Conservation (phyloP, 2,888 invertebrate genomes). For the Amphiduros pacificus region DNA sequence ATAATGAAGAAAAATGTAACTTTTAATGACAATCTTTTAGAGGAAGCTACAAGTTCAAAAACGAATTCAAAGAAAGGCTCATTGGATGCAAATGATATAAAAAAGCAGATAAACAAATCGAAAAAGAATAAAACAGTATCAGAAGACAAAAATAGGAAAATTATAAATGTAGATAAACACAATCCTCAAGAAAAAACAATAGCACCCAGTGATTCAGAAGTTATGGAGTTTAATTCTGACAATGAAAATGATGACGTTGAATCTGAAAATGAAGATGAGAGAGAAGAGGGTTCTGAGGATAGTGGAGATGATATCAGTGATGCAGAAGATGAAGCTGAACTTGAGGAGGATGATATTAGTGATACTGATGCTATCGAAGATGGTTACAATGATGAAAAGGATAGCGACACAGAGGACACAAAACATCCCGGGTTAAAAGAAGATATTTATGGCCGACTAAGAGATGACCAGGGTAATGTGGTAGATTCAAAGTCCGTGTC, state of each 20-base stretch:
- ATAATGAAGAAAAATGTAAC: neutral
- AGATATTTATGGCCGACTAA: constrained; percentile 89
- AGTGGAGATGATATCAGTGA: neutral
- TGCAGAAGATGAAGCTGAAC: constrained; percentile 10
- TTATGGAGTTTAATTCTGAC: no score
- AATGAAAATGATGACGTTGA: neutral
- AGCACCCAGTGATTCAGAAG: no score
- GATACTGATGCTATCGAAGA: neutral
- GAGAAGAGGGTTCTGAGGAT: neutral
- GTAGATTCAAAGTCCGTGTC: constrained; percentile 55
- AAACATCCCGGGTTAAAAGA: constrained; percentile 61
- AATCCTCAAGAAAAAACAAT: no score
- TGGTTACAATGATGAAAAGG: neutral
- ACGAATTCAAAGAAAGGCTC: neutral
- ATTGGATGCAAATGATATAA: neutral
- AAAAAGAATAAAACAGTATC: neutral
- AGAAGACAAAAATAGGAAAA: no score
- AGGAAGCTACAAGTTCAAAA: no score
- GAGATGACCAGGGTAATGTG: constrained; percentile 79
- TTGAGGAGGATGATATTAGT: neutral
- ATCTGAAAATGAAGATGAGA: neutral
- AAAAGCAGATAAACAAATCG: neutral
- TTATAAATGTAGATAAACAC: no score
- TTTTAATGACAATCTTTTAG: constrained; percentile 1
- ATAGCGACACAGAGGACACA: neutral